These are phyloP conservation scores for Hyperoodon ampullatus DNA, from an alignment of 2,113 vertebrate species.

Conservation along the genomic window DNA sequence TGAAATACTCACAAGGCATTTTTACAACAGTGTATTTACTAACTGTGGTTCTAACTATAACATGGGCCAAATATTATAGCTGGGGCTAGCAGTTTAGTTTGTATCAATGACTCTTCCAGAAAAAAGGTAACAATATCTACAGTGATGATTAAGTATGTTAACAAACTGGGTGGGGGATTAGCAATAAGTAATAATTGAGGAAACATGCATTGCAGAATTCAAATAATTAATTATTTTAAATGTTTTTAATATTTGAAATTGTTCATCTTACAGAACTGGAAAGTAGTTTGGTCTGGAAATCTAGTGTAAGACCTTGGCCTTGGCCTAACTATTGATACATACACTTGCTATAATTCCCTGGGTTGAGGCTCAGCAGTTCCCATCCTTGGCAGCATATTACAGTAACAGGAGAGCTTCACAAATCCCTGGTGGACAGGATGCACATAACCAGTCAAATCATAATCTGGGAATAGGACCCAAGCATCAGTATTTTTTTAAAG, in stretches of 20 bases:
- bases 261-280: not conserved
- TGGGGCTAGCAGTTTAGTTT: not conserved
- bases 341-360: not conserved
- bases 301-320: not conserved
- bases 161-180: not conserved
- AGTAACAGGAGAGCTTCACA: not conserved
- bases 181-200: not conserved
- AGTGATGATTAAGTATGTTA: not conserved
- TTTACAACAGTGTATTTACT: not conserved
- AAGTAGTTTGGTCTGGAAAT: not conserved
- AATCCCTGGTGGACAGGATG: too few species aligned
- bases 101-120: not conserved
- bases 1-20: not conserved
- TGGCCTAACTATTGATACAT: not conserved
- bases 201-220: not conserved
- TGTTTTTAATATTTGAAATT: not conserved
- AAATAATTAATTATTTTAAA: not conserved
- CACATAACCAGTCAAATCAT: not conserved
- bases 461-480: not conserved
- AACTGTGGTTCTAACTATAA: not conserved
- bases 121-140: not conserved
- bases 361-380: not conserved
- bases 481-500: not conserved
- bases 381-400: fast-evolving
- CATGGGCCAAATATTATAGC: not conserved